A percentile compares a stretch with the other conserved stretches of the same genome.
Evolutionary conservation across 2,113 vertebrate genomes (phyloP).

Genomic region (Myiozetetes cayanensis): DNA sequence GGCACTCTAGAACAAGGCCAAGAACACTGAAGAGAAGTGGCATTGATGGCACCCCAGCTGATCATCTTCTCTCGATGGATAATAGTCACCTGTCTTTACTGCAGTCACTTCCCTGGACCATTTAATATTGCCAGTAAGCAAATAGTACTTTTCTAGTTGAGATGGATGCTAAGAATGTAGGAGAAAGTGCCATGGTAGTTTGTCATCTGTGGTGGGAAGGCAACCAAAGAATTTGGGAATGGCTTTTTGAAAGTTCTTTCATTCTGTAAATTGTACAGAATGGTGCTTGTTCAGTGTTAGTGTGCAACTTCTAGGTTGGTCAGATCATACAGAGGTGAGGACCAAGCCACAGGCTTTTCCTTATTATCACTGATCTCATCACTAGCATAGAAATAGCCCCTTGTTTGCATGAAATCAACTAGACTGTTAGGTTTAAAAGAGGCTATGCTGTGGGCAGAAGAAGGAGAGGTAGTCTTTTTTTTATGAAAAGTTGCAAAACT

Average conservation of each 20-base stretch:
- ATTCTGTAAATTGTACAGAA: neutral
- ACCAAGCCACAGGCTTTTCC: neutral
- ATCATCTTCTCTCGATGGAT: neutral
- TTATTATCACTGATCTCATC: neutral
- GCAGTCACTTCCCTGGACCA: neutral
- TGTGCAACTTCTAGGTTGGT: neutral
- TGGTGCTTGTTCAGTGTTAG: neutral
- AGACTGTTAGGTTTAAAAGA: neutral
- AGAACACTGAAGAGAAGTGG: neutral
- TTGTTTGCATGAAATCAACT: neutral
- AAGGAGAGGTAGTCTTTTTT: neutral
- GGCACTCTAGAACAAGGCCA: neutral
- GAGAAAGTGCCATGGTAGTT: neutral
- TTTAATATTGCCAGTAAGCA: neutral
- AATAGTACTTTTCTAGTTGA: neutral
- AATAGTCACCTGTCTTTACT: neutral
- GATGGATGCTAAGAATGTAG: neutral
- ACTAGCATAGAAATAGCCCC: neutral
- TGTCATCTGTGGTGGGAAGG: neutral
- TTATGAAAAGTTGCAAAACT: neutral
- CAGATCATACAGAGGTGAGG: neutral
- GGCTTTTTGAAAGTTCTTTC: neutral
- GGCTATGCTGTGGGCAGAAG: neutral
- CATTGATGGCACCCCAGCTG: neutral
- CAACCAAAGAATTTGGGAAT: neutral